Percentiles rank a stretch among this genome's conserved stretches.
Conservation (phyloP, 2,113 vertebrate genomes). For the Caloenas nicobarica region DNA sequence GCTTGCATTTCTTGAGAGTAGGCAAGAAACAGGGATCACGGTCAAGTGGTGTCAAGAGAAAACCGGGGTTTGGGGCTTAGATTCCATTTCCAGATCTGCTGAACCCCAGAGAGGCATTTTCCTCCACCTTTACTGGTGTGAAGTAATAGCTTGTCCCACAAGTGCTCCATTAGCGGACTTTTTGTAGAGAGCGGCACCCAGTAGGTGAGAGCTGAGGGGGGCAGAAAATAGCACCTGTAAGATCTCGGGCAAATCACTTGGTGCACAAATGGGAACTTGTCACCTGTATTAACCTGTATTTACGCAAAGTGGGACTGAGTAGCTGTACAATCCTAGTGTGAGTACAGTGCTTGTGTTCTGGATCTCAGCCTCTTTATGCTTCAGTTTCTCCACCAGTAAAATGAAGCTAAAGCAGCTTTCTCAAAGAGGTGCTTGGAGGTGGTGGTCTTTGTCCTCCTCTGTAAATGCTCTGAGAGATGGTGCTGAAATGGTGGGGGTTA, state of each 20-base stretch:
- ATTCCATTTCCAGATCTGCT: not conserved
- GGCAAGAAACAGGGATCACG: not conserved
- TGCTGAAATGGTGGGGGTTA: not conserved
- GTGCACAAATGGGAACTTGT: not conserved
- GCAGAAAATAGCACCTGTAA: not conserved
- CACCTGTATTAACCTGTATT: not conserved
- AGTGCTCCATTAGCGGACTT: not conserved
- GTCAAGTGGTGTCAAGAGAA: not conserved
- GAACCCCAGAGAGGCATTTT: not conserved
- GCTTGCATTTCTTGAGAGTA: not conserved
- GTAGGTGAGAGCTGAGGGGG: not conserved
- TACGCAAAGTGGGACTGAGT: not conserved
- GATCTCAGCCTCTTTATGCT: not conserved
- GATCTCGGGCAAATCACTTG: not conserved
- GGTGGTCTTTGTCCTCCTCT: not conserved
- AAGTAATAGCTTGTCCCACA: not conserved
- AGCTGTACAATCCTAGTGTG: not conserved
- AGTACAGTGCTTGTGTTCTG: fast-evolving
- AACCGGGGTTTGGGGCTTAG: not conserved
- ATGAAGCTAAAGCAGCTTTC: not conserved
- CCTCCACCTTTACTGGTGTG: not conserved
- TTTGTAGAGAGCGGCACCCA: not conserved
- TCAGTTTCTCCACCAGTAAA: not conserved
- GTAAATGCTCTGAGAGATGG: not conserved
- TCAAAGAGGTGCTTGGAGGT: not conserved